Base-by-base conservation (phyloP, 92 coral and sea anemone genomes). In the Micromussa lordhowensis region DNA sequence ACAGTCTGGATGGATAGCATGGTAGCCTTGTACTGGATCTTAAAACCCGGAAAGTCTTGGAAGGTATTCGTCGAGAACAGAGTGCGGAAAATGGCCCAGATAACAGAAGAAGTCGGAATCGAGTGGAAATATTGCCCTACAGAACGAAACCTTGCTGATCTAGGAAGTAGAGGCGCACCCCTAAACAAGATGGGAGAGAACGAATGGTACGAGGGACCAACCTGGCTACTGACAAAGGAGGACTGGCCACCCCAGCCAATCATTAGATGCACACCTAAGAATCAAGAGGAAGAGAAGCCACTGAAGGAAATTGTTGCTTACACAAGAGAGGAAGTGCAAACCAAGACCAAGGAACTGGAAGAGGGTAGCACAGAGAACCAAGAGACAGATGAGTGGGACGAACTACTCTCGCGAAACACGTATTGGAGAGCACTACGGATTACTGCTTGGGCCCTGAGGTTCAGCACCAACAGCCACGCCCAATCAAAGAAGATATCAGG, bases 371-470 rank as follows among this genome's bases (percentile, higher is more conserved):
- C n/a, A n/a, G n/a, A n/a, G n/a, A n/a, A n/a, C n/a, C n/a, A n/a
- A n/a, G n/a, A n/a, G n/a, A n/a, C n/a, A n/a, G n/a, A n/a, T n/a
- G n/a, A n/a, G n/a, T n/a, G n/a, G n/a, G n/a, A n/a, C n/a, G n/a
- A n/a, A n/a, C n/a, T n/a, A n/a, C n/a, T n/a, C n/a, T n/a, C n/a
- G n/a, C n/a, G n/a, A n/a, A n/a, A n/a, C n/a, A n/a, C n/a, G n/a
- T n/a, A n/a, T n/a, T n/a, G n/a, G n/a, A n/a, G 63, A 63, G 57
- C 78, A 40, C 91, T 93, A 31, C 63, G 90, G 72, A 53, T 90
- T 26, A 90, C 93, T 38, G 92, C 87, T 7, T 90, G 95, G 93
- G 88, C 44, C 68, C 74, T 88, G 72, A 68, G 94, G 35, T 93
- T 91, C 86, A 54, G 21, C n/a, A 29, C 84, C 78, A 93, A 93